Evolutionary conservation across 2,113 vertebrate genomes (phyloP).

Genomic region (Taurulus bubalis): DNA sequence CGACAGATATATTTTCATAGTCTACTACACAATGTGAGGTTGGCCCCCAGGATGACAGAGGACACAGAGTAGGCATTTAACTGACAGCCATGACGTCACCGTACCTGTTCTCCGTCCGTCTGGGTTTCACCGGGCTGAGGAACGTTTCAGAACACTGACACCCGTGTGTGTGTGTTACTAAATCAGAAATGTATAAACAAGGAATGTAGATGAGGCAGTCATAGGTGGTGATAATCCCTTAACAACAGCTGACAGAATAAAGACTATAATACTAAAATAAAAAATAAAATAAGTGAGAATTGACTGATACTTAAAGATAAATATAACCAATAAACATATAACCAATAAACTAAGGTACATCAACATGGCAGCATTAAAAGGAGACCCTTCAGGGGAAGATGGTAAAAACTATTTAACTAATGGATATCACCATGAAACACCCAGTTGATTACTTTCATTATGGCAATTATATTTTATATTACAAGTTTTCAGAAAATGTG

Average conservation of each 20-base stretch:
- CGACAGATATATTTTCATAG: background rate
- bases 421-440: background rate
- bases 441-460: no score
- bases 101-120: background rate
- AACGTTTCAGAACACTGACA: constrained; percentile 38
- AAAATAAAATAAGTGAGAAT: background rate
- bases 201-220: background rate
- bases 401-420: background rate
- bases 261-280: background rate
- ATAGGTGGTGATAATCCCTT: background rate
- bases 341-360: background rate
- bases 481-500: background rate
- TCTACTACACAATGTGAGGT: background rate
- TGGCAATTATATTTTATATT: no score
- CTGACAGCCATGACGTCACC: background rate
- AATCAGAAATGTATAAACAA: background rate
- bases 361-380: background rate
- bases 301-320: background rate
- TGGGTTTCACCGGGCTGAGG: constrained; percentile 28
- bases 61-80: background rate
- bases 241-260: background rate
- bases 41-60: background rate
- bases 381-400: background rate
- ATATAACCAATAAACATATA: background rate
- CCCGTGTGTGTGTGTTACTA: background rate